phyloP scores from a whole-genome alignment of 1,140 invertebrate genomes.

The Drosophila orena region DNA sequence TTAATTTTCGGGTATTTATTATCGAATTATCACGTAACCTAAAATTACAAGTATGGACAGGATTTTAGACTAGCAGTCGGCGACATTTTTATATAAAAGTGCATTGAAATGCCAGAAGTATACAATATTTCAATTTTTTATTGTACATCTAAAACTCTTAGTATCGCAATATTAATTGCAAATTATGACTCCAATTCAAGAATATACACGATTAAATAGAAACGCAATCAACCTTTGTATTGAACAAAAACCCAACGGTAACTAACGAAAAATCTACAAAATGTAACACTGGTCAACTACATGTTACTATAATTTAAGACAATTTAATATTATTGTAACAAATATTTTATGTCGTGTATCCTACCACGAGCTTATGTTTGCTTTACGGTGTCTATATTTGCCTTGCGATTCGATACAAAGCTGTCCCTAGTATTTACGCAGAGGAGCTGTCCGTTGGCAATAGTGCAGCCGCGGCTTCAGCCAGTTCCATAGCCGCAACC shows the following conservation, averaged over 20 bases:
- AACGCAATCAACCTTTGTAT: conserved; percentile 18
- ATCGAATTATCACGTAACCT: conserved; percentile 59
- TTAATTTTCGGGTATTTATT: conserved; percentile 45
- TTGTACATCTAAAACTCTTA: conserved; percentile 26
- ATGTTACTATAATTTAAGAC: conserved; percentile 16
- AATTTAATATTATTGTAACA: conserved; percentile 47
- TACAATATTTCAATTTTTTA: conserved; percentile 18
- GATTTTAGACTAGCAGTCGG: conserved; percentile 49
- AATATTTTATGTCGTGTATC: conserved; percentile 33
- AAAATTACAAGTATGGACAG: conserved; percentile 50
- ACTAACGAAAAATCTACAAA: conserved; percentile 16
- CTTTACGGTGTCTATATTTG: conserved; percentile 6
- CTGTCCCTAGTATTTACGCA: conserved; percentile 7
- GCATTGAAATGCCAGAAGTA: conserved; percentile 41
- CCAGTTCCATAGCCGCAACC: conserved; percentile 68
- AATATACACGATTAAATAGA: conserved; percentile 7
- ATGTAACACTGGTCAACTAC: conserved; percentile 15
- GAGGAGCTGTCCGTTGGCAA: conserved; percentile 35
- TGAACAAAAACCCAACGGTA: conserved; percentile 14
- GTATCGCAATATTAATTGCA: not conserved
- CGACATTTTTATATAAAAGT: conserved; percentile 23
- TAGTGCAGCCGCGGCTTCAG: conserved; percentile 44
- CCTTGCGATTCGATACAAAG: conserved; percentile 14
- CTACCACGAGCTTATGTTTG: conserved; percentile 11
- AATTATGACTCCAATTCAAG: not conserved